Conservation (phyloP, 37 sponge, comb jelly and placozoan genomes). For the Crambe crambe region DNA sequence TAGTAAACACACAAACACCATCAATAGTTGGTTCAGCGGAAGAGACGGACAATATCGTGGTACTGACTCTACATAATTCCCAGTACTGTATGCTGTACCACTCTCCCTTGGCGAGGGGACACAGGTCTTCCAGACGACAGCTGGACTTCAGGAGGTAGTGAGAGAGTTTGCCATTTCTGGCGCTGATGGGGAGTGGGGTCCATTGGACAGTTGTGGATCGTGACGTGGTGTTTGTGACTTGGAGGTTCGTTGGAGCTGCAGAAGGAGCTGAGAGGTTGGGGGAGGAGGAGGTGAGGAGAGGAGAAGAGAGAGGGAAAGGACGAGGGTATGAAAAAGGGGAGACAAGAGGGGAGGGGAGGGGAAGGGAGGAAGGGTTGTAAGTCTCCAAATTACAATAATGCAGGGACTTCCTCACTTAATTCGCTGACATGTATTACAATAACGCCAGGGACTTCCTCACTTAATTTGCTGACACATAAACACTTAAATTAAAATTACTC, state of each 20-base stretch:
- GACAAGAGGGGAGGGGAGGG: background rate
- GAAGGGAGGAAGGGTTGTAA: background rate
- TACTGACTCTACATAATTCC: too few species aligned
- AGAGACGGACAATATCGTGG: too few species aligned
- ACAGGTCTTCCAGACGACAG: background rate
- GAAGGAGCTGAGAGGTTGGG: conserved; percentile 10
- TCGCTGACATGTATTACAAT: too few species aligned
- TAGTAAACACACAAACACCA: background rate
- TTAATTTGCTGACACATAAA: too few species aligned
- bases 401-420: too few species aligned
- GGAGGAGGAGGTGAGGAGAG: background rate
- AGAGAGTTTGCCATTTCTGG: conserved; percentile 16
- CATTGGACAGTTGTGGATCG: background rate
- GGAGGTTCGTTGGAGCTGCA: conserved; percentile 3
- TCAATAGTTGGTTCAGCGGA: too few species aligned
- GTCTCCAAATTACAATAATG: too few species aligned
- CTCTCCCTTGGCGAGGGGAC: background rate
- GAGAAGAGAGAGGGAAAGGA: background rate
- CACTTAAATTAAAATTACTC: too few species aligned
- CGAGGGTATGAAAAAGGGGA: background rate
- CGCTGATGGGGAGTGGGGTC: background rate
- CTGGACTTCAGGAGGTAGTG: background rate
- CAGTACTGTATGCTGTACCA: too few species aligned
- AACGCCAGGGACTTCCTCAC: too few species aligned
- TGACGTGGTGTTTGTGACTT: background rate